Evolutionary conservation across 2,797 vertebrate species (phyloP), one percentile per base, ranked within the genome.

Genomic region (Danio jaintianensis): DNA sequence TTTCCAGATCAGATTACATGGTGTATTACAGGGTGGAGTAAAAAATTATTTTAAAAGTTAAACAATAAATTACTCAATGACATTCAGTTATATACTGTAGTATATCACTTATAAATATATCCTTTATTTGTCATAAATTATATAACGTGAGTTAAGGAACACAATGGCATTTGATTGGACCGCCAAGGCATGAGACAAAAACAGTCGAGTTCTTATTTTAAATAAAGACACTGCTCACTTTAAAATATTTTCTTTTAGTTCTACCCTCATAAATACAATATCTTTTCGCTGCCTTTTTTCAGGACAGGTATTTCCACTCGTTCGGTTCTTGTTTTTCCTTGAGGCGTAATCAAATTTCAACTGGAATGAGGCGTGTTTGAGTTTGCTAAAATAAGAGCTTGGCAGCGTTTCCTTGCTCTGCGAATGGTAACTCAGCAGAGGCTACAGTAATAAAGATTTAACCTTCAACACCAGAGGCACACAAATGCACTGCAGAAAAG

Each of bases 381-480:
- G 66, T 63, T 53, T 71, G 56, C 67, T 79, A 79, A 70, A 71
- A 52, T 71, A 53, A 36, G 43, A 61, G n/a, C 47, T 70, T 70
- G 38, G 38, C 77, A 48, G 63, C 1, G 12, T 12, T 11, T 63
- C 18, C 16, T 9, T 36, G 29, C 18, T 74, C 56, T n/a, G 13
- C 16, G 61, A 74, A 12, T 12, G 18, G 36, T 9, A 20, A 0
- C n/a, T 43, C 56, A n/a, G 45, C 18, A 62, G 18, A 43, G n/a
- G 52, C 47, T 3, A 43, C 13, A 45, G 43, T 45, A 55, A 63
- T 18, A 79, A 53, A 63, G 47, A 36, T 61, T 67, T 69, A 70
- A 61, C n/a, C 29, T 61, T 71, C 9, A 9, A 43, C 18, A n/a
- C 56, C 3, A 48, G 8, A 8, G 18, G 36, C 43, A 6, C 36